A percentile compares a stretch with the other conserved stretches of the same genome.
Conservation (phyloP, 2,113 vertebrate species). For the Furnarius figulus region DNA sequence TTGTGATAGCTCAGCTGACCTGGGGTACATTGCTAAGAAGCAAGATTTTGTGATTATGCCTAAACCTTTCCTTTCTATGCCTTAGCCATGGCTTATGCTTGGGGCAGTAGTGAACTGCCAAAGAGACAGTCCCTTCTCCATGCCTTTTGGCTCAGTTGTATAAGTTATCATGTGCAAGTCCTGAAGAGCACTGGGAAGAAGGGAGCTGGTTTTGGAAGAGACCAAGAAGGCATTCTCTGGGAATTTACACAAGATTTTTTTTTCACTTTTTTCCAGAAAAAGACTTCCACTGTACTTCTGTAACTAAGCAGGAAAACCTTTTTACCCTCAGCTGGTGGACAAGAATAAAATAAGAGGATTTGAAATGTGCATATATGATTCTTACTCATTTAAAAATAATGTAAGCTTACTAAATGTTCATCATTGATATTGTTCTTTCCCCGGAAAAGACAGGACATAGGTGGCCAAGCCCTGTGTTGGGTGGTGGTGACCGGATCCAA, state of each 20-base stretch:
- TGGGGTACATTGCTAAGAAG: not conserved
- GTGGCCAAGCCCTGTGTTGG: not conserved
- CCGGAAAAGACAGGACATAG: not conserved
- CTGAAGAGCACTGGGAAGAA: not conserved
- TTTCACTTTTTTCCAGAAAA: not conserved
- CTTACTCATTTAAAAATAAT: not conserved
- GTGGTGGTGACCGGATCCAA: not conserved
- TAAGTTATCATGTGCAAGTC: rapidly evolving
- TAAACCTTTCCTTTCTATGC: not conserved
- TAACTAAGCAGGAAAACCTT: not conserved
- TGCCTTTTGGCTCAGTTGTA: not conserved
- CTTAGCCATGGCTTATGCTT: not conserved
- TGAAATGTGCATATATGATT: not conserved
- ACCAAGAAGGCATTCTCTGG: not conserved
- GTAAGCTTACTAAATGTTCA: not conserved
- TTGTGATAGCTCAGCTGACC: not conserved
- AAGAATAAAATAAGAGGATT: not conserved
- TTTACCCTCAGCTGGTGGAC: not conserved
- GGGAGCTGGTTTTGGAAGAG: not conserved
- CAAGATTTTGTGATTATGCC: not conserved
- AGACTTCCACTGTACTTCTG: not conserved
- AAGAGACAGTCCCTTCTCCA: not conserved
- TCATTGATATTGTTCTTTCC: not conserved
- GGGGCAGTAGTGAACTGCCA: not conserved
- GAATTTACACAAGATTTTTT: not conserved